Evolutionary conservation across 2,113 vertebrate genomes (phyloP).

Genomic region (Brachirus orientalis): DNA sequence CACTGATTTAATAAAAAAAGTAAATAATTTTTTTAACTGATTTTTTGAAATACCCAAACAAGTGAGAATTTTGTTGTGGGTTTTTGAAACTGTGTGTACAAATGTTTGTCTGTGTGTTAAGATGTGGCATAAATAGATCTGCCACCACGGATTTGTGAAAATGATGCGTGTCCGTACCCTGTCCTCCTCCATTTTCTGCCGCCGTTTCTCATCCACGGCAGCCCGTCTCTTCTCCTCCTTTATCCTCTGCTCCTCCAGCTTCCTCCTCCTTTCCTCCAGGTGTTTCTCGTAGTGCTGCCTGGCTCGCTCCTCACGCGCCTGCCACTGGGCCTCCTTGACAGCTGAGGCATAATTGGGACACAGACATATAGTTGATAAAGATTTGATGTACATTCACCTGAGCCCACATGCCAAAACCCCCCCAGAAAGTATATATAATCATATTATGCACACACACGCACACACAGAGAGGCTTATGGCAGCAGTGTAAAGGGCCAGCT

Average conservation of each 20-base stretch:
- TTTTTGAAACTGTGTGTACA: not conserved
- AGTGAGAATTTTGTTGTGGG: no score
- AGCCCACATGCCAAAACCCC: not conserved
- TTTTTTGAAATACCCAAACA: no score
- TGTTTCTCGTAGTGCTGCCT: conserved; percentile 92
- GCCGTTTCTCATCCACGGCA: conserved; percentile 93
- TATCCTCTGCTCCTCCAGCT: conserved; percentile 89
- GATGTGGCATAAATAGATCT: not conserved
- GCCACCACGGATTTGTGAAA: not conserved
- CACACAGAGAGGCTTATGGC: conserved; percentile 32
- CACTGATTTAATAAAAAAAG: no score
- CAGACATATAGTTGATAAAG: conserved; percentile 6
- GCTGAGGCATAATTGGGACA: conserved; percentile 71
- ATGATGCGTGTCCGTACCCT: conserved; percentile 76
- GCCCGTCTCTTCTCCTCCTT: conserved; percentile 89
- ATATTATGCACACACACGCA: not conserved
- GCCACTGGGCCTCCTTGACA: conserved; percentile 87
- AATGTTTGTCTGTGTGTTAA: not conserved
- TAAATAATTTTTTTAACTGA: no score
- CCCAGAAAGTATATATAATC: no score
- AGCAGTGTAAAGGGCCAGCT: conserved; percentile 51
- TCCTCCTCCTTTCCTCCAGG: conserved; percentile 89
- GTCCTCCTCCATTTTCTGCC: conserved; percentile 91
- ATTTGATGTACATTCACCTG: not conserved
- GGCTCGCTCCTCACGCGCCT: conserved; percentile 90